Evolutionary conservation across 1,140 invertebrate genomes (phyloP), one percentile per base, ranked within the genome.

Genomic region (Caerostris darwini): DNA sequence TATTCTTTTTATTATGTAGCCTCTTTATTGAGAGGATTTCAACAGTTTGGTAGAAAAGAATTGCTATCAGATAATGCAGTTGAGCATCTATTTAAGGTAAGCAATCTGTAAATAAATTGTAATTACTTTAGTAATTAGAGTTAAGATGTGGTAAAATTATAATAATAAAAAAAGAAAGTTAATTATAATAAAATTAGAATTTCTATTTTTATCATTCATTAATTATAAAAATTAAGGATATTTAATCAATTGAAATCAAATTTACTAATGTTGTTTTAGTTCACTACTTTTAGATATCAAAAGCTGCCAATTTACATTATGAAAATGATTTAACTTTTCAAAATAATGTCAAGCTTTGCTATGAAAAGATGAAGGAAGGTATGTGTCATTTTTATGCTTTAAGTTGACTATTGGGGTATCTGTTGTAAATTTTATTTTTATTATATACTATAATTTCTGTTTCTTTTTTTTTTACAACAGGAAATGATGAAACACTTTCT

Each of bases 341-440:
- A 67, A 34, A 67, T 34, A 14, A 92, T 7, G 90, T 92, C 17
- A 17, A 85, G 6, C 0, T 14, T n/a, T 86, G 59, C 50, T 92
- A 69, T 81, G 8, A 82, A n/a, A 85, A 69, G 8, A 67, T 92
- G 81, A 34, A 34, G 61, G 12, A 91, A 61, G 77, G 90, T 91
- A 53, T 77, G 12, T 50, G 5, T 14, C 14, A 64, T 59, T 59
- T 61, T 54, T 53, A 19, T 10, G 7, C n/a, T 19, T 57, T 90
- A n/a, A 19, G 5, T 19, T 86, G 34, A 10, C 7, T 69, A n/a
- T n/a, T 1, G 34, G 34, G 34, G 34, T 34, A 34, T 34, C 34
- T 34, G 34, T 2, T 34, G 34, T 34, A 34, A 34, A 34, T 56
- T 53, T 56, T 10, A 10, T 19, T 54, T 71, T 69, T 57, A 8